Evolutionary conservation across 2,888 invertebrate genomes (phyloP).

Genomic region (Alsophila aescularia): DNA sequence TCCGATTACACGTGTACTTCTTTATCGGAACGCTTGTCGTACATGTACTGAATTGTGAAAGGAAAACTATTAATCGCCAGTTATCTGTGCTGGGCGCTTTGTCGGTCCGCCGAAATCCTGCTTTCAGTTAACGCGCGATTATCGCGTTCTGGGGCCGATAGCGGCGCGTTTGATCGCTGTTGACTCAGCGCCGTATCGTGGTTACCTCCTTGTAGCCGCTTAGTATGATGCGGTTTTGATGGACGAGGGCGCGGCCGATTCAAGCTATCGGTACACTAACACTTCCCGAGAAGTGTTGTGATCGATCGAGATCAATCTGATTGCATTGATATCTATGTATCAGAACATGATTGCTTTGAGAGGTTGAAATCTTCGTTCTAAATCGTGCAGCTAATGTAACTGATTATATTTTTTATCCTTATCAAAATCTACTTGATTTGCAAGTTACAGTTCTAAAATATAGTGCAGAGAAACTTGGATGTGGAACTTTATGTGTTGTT

Average conservation of each 20-base stretch:
- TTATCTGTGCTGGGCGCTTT: slow-evolving; percentile 73
- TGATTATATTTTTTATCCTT: background rate
- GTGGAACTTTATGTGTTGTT: too few relatives aligned
- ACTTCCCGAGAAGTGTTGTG: slow-evolving; percentile 45
- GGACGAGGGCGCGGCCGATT: slow-evolving; percentile 72
- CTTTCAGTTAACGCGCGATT: slow-evolving; percentile 72
- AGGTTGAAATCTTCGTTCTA: background rate
- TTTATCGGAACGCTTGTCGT: slow-evolving; percentile 69
- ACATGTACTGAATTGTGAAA: slow-evolving; percentile 66
- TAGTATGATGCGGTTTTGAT: slow-evolving; percentile 79
- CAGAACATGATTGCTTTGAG: slow-evolving; percentile 9
- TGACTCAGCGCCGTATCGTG: slow-evolving; percentile 62
- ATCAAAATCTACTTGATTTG: background rate
- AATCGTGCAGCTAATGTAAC: background rate
- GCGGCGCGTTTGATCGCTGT: slow-evolving; percentile 75
- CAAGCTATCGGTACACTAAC: slow-evolving; percentile 46
- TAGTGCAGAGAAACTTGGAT: too few relatives aligned
- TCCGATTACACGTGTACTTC: slow-evolving; percentile 64
- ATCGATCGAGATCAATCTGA: slow-evolving; percentile 45
- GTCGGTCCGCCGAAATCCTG: slow-evolving; percentile 81
- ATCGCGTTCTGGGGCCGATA: slow-evolving; percentile 68
- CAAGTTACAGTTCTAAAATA: too few relatives aligned
- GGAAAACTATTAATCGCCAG: slow-evolving; percentile 77
- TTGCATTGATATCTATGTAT: slow-evolving; percentile 8
- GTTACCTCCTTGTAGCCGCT: slow-evolving; percentile 71